Conservation (phyloP, 1,140 invertebrate genomes). For the Papilio machaon region DNA sequence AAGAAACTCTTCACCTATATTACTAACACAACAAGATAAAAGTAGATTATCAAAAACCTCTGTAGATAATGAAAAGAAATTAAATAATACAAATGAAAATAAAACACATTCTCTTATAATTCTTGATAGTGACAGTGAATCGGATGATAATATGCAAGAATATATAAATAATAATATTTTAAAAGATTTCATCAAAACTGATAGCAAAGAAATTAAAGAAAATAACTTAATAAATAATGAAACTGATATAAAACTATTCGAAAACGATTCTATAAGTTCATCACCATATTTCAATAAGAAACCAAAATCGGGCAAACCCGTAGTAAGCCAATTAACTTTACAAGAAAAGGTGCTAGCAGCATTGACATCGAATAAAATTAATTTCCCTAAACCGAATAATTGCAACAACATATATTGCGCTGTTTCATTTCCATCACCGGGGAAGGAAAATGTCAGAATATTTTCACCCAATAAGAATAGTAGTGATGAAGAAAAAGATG, state of each 20-base stretch:
- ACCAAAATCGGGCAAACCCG: conserved; percentile 56
- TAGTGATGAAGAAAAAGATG: conserved; percentile 44
- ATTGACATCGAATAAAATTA: conserved; percentile 54
- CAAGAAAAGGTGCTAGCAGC: conserved; percentile 67
- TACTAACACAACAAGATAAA: conserved; percentile 66
- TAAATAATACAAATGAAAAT: conserved; percentile 28
- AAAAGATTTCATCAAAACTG: conserved; percentile 19
- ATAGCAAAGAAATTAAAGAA: conserved; percentile 33
- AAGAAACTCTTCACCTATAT: conserved; percentile 64
- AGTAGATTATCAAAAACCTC: conserved; percentile 45
- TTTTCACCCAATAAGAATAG: conserved; percentile 33
- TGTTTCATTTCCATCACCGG: conserved; percentile 47
- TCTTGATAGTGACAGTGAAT: conserved; percentile 67
- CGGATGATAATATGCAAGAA: conserved; percentile 51
- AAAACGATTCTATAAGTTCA: conserved; percentile 50
- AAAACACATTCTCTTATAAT: conserved; percentile 58
- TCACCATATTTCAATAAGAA: conserved; percentile 73
- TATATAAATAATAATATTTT: conserved; percentile 44
- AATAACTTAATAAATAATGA: conserved; percentile 46
- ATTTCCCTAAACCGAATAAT: conserved; percentile 46
- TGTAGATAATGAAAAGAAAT: conserved; percentile 35
- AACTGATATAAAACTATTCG: conserved; percentile 55
- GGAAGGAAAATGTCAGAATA: conserved; percentile 63
- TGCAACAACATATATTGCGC: conserved; percentile 42
- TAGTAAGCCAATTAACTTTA: conserved; percentile 50